A percentile compares a stretch with the other conserved stretches of the same genome.
phyloP scores from a whole-genome alignment of 2,888 invertebrate species.

The Altica lythri region DNA sequence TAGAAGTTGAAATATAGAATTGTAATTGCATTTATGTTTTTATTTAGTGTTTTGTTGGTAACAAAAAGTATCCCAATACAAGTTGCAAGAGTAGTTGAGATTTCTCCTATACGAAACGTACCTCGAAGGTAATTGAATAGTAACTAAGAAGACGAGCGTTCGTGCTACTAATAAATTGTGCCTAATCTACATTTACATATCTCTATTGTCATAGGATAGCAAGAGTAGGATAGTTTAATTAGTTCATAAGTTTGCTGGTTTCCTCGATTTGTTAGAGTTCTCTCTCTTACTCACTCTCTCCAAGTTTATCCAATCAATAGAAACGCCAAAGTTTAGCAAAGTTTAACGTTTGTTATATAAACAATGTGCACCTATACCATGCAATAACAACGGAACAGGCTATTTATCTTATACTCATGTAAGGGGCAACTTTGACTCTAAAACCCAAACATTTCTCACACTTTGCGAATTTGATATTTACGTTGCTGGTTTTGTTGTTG shows the following conservation, averaged over 20 bases:
- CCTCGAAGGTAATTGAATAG: conserved; percentile 37
- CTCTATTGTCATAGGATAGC: conserved; percentile 56
- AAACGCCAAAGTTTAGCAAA: conserved; percentile 51
- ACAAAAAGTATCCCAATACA: too few species aligned
- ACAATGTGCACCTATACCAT: conserved; percentile 53
- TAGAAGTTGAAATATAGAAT: too few species aligned
- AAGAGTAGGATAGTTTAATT: conserved; percentile 58
- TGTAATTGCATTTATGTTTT: too few species aligned
- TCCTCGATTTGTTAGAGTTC: conserved; percentile 47
- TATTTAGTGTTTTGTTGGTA: too few species aligned
- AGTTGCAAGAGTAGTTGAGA: background rate
- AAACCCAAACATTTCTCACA: conserved; percentile 41
- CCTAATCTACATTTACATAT: conserved; percentile 56
- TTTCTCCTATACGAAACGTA: conserved; percentile 12
- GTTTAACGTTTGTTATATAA: conserved; percentile 58
- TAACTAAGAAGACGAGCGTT: conserved; percentile 38
- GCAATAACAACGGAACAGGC: conserved; percentile 51
- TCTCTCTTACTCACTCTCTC: conserved; percentile 37
- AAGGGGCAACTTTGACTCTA: conserved; percentile 40
- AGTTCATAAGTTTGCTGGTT: conserved; percentile 57
- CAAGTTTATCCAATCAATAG: conserved; percentile 57
- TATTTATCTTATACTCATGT: conserved; percentile 51
- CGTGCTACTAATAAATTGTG: conserved; percentile 41
- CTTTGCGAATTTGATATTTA: conserved; percentile 44
- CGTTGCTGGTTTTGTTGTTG: conserved; percentile 28